Base-by-base conservation (phyloP, 2,888 invertebrate genomes). In the Drosophila ustulata region DNA sequence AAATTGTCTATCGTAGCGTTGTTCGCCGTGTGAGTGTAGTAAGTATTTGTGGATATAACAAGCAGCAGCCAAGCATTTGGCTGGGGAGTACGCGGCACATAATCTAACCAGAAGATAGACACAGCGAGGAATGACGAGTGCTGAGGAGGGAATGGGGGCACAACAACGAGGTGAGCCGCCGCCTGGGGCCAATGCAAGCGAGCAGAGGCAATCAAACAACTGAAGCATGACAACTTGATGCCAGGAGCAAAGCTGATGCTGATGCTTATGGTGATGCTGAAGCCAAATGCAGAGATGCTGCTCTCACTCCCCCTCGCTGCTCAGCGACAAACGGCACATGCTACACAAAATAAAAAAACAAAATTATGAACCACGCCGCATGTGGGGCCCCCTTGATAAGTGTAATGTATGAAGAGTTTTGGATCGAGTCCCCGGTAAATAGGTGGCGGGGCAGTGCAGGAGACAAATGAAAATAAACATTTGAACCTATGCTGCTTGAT, bases 151-250 rank as follows among this genome's bases (percentile, higher is more conserved):
- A 4, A 13, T 11, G 37, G 25, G 11, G n/a, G 26, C 34, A 8
- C 32, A 79, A 79, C 69, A 71, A 69, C 55, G 65, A 65, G 71
- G 74, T 71, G 78, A 78, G 78, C 69, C 71, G 67, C 55, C 75
- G 80, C 75, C 71, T 79, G 82, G 82, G 82, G 71, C 80, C 80
- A 82, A 71, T 76, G 78, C 75, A 79, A 78, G 81, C 87, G 69
- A 80, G 82, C 86, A 79, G 75, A 86, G 87, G 86, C 85, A 86
- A 86, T 86, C 86, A 86, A 86, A 80, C 83, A 86, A 86, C 82
- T 83, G 87, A 86, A 73, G 86, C 86, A 86, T 86, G 82, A 85
- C 86, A 86, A 86, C 83, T 86, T 80, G 82, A 87, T 85, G 86
- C 87, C 86, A 83, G 85, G 71, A 83, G 87, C 75, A 73, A 39